Percentiles rank a stretch among this genome's conserved stretches.
Evolutionary conservation across 2,113 vertebrate genomes (phyloP).

Genomic region (Sarotherodon lohbergeri): DNA sequence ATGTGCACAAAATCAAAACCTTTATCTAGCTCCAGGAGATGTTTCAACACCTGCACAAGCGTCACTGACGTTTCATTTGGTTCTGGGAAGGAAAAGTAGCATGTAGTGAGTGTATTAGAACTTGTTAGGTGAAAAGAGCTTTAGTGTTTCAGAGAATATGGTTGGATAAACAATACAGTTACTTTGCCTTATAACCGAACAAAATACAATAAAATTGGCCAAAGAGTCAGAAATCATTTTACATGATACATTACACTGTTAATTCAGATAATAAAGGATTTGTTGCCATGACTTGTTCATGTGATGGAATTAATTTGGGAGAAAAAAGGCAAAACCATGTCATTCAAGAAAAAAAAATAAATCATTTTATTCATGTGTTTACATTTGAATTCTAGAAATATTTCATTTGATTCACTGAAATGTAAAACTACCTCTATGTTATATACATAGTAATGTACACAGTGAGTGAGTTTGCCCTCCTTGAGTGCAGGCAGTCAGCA

Average conservation of each 20-base stretch:
- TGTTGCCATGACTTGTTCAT: background rate
- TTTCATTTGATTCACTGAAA: background rate
- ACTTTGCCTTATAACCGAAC: background rate
- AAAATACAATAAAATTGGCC: background rate
- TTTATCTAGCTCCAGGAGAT: background rate
- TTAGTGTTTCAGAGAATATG: background rate
- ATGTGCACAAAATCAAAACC: background rate
- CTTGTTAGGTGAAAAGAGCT: background rate
- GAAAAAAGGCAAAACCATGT: background rate
- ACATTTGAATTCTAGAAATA: background rate
- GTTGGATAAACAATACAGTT: background rate
- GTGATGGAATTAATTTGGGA: background rate
- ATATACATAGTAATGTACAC: background rate
- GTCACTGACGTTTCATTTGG: background rate
- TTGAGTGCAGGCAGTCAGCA: conserved; percentile 4
- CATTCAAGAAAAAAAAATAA: background rate
- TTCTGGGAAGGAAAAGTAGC: background rate
- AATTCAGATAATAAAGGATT: background rate
- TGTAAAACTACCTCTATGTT: background rate
- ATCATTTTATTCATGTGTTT: background rate
- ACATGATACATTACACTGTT: background rate
- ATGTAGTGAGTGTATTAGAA: background rate
- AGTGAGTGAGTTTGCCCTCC: background rate
- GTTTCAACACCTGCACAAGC: background rate
- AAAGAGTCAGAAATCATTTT: background rate